phyloP scores from a whole-genome alignment of 92 coral and sea anemone genomes.

The Phenganax subtilis region DNA sequence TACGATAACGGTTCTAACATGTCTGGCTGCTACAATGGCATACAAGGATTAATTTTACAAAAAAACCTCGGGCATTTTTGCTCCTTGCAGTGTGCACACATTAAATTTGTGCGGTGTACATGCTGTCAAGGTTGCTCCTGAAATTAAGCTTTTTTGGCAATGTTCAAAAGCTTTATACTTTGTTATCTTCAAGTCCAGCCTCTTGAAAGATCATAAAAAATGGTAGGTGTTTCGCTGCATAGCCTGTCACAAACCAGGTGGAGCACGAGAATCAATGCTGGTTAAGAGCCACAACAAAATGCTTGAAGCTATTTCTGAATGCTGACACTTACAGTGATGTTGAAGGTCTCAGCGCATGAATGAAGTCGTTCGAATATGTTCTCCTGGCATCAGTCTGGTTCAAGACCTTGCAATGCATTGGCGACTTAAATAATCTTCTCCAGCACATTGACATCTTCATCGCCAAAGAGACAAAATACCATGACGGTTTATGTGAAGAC shows the following conservation, averaged over 20 bases:
- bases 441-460: conserved; percentile 5
- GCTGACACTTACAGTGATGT: not conserved
- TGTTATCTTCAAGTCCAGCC: not conserved
- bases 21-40: not conserved
- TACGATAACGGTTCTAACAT: not conserved
- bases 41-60: not conserved
- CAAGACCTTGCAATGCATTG: not conserved
- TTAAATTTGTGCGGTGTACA: not conserved
- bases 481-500: not conserved
- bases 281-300: conserved; percentile 11
- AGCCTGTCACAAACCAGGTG: not conserved
- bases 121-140: not conserved
- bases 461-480: not conserved
- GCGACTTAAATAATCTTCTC: not conserved
- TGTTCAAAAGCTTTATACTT: not conserved
- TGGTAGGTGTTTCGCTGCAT: not conserved
- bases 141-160: not conserved
- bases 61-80: too few relatives aligned
- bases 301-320: not conserved
- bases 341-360: not conserved
- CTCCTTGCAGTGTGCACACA: not conserved
- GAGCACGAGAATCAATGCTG: conserved; percentile 13
- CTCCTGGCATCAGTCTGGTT: not conserved
- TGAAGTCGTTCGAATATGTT: not conserved
- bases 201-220: not conserved